A percentile compares a stretch with the other conserved stretches of the same genome.
These are phyloP conservation scores for Montipora efflorescens DNA, from an alignment of 64 coral and sea anemone genomes.

Conservation along the genomic window DNA sequence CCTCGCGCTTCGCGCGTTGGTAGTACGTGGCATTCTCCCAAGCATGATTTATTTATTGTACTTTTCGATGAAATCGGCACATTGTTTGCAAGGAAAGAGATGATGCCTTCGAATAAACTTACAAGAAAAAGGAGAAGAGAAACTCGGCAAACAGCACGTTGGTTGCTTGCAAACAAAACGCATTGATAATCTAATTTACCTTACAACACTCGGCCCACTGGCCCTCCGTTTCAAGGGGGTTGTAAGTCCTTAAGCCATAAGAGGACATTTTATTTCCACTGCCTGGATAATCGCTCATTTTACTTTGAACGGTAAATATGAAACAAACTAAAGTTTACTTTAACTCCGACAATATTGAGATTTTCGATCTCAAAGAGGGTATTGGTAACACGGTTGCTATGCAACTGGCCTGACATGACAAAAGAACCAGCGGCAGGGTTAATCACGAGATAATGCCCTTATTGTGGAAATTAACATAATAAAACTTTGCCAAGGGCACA, in stretches of 20 bases:
- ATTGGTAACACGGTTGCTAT: neutral
- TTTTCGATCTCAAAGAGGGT: no score
- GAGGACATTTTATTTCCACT: slow-evolving; percentile 83
- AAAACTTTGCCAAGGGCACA: no score
- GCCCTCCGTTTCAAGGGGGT: slow-evolving; percentile 73
- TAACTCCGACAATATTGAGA: neutral
- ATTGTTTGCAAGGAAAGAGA: no score
- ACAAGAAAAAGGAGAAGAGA: no score
- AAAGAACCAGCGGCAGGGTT: slow-evolving; percentile 24
- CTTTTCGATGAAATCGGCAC: no score
- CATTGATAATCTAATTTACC: slow-evolving; percentile 52
- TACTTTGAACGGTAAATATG: neutral
- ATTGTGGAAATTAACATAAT: slow-evolving; percentile 26
- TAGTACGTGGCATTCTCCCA: no score
- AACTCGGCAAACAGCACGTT: neutral
- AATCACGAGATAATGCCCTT: neutral
- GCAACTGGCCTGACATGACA: slow-evolving; percentile 7
- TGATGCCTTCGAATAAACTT: no score
- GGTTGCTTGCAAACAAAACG: neutral
- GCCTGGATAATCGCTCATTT: slow-evolving; percentile 83
- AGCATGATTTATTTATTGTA: no score
- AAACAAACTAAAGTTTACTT: neutral
- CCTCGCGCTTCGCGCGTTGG: no score
- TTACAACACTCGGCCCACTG: slow-evolving; percentile 82
- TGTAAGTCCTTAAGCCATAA: slow-evolving; percentile 82